Evolutionary conservation across 2,797 vertebrate genomes (phyloP).

Genomic region (Aviceda cuculoides): DNA sequence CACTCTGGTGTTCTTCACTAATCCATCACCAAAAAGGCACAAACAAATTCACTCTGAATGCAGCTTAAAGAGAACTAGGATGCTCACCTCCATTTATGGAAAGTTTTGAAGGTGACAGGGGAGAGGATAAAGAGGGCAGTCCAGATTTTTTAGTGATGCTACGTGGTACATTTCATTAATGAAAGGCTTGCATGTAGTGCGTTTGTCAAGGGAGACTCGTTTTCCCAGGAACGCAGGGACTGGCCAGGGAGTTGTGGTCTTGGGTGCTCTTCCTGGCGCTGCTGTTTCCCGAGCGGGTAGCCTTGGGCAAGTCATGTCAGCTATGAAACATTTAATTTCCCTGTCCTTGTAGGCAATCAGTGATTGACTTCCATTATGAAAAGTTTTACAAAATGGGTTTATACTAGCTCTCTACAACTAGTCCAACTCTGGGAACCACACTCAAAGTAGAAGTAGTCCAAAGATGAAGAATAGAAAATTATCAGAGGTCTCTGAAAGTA

Average conservation of each 20-base stretch:
- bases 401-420: not conserved
- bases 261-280: not conserved
- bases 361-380: not conserved
- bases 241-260: not conserved
- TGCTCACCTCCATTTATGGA: not conserved
- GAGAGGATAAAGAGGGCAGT: not conserved
- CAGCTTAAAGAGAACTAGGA: not conserved
- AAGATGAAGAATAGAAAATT: not conserved
- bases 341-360: not conserved
- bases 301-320: not conserved
- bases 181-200: not conserved
- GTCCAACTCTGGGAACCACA: not conserved
- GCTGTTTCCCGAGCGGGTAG: not conserved
- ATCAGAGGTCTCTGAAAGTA: not conserved
- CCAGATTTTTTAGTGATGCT: not conserved
- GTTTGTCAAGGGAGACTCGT: not conserved
- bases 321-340: not conserved
- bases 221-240: not conserved
- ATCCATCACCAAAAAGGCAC: not conserved
- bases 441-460: not conserved
- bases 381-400: not conserved
- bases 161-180: not conserved
- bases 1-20: not conserved
- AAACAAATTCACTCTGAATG: not conserved
- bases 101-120: not conserved